Base-by-base conservation (phyloP, 2,797 vertebrate genomes). In the Spinus pinus region DNA sequence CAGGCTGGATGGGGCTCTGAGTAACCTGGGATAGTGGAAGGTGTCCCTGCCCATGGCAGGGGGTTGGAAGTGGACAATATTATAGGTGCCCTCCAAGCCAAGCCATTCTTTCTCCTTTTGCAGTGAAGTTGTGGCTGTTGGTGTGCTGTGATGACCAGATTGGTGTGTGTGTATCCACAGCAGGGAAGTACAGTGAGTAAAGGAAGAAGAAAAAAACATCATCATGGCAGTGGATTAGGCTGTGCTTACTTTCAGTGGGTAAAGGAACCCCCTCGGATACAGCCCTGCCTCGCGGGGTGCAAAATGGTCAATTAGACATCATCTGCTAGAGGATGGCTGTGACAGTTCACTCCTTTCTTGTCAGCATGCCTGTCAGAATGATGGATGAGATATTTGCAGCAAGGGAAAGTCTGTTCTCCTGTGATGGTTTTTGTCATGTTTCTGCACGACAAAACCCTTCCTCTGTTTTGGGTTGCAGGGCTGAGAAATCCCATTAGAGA, bases 391-490 rank as follows among this genome's bases (percentile, higher is more conserved):
- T 30, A 15, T 33, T 65, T 79, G 31, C 28, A 61, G 58, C 28
- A 61, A 49, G 57, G 37, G 35, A 37, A 53, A 53, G 14, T 17
- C 50, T 42, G 4, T 54, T 83, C 47, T 80, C 42, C 47, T 39
- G 25, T 44, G 21, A 21, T 67, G 33, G 6, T 30, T 33, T 41
- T 6, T 62, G 39, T 71, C 6, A 1, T 28, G 28, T 21, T 86
- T 92, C 49, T 67, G 30, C 37, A 18, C 0, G 0, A 77, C 47
- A 77, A 61, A 60, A n/a, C 39, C 16, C 9, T 33, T 50, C 22
- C 15, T 70, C 20, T 0, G 0, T 60, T 71, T 72, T 46, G 42
- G 9, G 23, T 37, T 78, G 57, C 28, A 35, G 2, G 0, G 0
- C 30, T 71, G 46, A 67, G 66, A 39, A 5, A 14, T 41, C 33